A percentile compares a stretch with the other conserved stretches of the same genome.
Conservation (phyloP, 2,797 vertebrate genomes). For the Macropodus opercularis region DNA sequence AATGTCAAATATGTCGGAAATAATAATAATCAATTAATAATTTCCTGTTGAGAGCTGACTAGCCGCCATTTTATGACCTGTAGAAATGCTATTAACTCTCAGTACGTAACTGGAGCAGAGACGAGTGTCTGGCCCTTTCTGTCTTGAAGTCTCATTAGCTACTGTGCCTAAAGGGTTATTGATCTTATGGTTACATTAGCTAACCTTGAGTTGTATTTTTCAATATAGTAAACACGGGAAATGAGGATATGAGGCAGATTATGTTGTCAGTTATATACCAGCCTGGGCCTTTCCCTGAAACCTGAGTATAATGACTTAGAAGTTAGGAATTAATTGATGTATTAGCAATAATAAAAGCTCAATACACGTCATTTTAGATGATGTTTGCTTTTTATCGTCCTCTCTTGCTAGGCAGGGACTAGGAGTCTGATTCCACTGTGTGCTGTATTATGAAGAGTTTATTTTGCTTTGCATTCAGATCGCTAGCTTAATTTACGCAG, state of each 20-base stretch:
- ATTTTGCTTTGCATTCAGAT: too few species aligned
- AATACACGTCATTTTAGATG: slow-evolving; percentile 17
- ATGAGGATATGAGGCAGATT: slow-evolving; percentile 69
- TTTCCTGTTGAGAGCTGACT: slow-evolving; percentile 26
- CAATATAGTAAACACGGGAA: slow-evolving; percentile 66
- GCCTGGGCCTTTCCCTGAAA: slow-evolving; percentile 22
- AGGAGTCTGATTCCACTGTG: not conserved
- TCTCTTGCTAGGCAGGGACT: not conserved
- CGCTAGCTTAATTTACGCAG: too few species aligned
- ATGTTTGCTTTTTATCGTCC: slow-evolving; percentile 9
- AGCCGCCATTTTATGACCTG: slow-evolving; percentile 25
- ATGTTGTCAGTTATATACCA: slow-evolving; percentile 56
- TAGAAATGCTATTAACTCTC: slow-evolving; percentile 8
- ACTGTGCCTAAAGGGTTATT: slow-evolving; percentile 55
- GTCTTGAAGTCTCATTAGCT: slow-evolving; percentile 65
- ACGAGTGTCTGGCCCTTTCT: slow-evolving; percentile 33
- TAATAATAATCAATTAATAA: slow-evolving; percentile 18
- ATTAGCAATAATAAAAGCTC: slow-evolving; percentile 14
- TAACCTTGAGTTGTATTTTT: slow-evolving; percentile 59
- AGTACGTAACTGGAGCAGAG: slow-evolving; percentile 14
- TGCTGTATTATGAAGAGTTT: not conserved
- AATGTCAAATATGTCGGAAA: slow-evolving; percentile 13
- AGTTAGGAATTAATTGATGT: slow-evolving; percentile 40
- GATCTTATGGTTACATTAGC: slow-evolving; percentile 74
- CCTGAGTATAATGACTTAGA: slow-evolving; percentile 12